Percentiles rank a stretch among this genome's conserved stretches.
Evolutionary conservation across 2,113 vertebrate species (phyloP).

Genomic region (Butorides virescens): DNA sequence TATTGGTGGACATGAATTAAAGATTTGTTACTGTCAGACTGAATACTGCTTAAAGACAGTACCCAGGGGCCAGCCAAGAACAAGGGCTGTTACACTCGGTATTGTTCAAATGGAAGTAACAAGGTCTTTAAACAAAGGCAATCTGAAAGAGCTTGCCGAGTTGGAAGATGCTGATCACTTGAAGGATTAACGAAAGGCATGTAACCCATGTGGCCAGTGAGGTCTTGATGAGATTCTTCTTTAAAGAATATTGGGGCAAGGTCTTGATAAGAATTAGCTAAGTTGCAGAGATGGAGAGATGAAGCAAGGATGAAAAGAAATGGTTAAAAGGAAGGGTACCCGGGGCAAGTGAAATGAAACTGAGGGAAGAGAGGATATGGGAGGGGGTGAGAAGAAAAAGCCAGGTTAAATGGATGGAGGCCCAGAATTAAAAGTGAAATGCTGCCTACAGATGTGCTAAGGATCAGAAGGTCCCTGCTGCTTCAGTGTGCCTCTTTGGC

Average conservation of each 20-base stretch:
- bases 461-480: constrained; percentile 52
- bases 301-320: not conserved
- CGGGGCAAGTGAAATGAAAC: not conserved
- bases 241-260: not conserved
- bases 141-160: not conserved
- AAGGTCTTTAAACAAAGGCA: not conserved
- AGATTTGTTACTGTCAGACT: constrained; percentile 30
- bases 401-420: not conserved
- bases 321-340: not conserved
- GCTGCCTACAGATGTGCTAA: not conserved
- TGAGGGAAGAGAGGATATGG: not conserved
- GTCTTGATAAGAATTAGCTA: not conserved
- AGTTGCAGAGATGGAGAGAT: not conserved
- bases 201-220: not conserved
- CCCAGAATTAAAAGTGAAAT: not conserved
- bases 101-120: not conserved
- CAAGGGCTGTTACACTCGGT: not conserved
- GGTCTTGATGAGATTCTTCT: not conserved
- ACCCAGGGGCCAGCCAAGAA: not conserved
- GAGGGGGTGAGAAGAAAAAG: not conserved
- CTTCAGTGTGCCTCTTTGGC: constrained; percentile 1
- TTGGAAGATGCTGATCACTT: not conserved
- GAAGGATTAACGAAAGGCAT: not conserved
- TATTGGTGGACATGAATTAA: constrained; percentile 48
- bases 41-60: not conserved